Base-by-base conservation (phyloP, 2,888 invertebrate genomes). In the Poecilobothrus nobilitatus region DNA sequence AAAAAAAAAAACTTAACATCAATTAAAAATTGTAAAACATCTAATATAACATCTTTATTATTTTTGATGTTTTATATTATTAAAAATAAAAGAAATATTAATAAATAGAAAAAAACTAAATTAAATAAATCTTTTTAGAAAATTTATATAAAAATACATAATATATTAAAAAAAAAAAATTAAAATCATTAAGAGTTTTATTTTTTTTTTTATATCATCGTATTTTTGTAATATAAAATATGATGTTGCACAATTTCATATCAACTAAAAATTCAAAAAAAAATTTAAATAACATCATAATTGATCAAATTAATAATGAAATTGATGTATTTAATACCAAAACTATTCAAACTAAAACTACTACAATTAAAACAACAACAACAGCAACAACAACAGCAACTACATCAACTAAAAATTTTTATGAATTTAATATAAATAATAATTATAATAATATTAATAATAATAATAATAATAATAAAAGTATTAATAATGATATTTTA, bases 241-340 rank as follows among this genome's bases (percentile, higher is more conserved):
- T 53, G 53, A 53, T 53, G 53, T 53, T 53, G 53, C 53, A 53
- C 53, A 53, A 53, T 53, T 53, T 53, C 53, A 53, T 53, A 53
- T 53, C 53, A 53, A 53, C 15, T 53, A 53, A 53, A 53, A 53
- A 53, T 53, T 53, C n/a, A 12, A 53, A 3, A 18, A 53, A 53
- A 53, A 53, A 53, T n/a, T 53, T 53, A 18, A 53, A 53, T 53
- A 53, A 53, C 53, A 53, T 53, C 53, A 53, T 1, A 18, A 53
- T 53, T 18, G 15, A 53, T 53, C 7, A 53, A 18, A 53, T 53
- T 18, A 53, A 53, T 53, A 53, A 53, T 53, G 53, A 53, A 53
- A n/a, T 53, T 53, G 53, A 53, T 18, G 15, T 53, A 53, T 18
- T 53, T 53, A 53, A 9, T 53, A 37, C 37, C 4, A n/a, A 53